Evolutionary conservation across 2,113 vertebrate genomes (phyloP).

Genomic region (Podiceps cristatus): DNA sequence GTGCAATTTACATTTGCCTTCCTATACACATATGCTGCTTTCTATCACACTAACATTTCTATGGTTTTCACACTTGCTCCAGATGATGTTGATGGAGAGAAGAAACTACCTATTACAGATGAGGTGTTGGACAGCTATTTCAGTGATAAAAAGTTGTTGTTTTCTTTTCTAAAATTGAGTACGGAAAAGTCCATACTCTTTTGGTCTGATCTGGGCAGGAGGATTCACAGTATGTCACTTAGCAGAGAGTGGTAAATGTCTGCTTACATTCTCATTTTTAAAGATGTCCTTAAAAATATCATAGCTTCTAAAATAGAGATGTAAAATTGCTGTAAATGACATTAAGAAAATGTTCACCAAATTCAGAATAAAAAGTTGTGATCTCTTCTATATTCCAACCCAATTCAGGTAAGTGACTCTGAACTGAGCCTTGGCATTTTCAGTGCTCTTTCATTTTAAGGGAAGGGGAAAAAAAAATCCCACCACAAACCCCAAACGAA

Average conservation of each 20-base stretch:
- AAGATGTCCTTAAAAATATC: not conserved
- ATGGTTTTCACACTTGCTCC: not conserved
- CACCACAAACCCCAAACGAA: not conserved
- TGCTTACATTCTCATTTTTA: not conserved
- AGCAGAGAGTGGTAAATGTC: not conserved
- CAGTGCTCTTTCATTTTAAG: not conserved
- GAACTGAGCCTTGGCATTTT: not conserved
- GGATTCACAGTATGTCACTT: not conserved
- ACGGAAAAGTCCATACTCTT: not conserved
- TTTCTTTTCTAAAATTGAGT: not conserved
- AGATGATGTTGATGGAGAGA: not conserved
- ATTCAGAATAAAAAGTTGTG: not conserved
- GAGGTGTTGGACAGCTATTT: not conserved
- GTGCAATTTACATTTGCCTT: not conserved
- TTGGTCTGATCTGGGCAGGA: not conserved
- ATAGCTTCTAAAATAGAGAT: not conserved
- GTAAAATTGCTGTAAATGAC: not conserved
- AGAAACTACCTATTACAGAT: not conserved
- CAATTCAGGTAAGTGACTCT: not conserved
- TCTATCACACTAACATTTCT: not conserved
- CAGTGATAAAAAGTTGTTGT: not conserved
- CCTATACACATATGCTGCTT: not conserved
- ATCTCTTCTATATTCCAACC: not conserved
- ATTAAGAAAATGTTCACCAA: not conserved
- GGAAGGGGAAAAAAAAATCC: fast-evolving